These are phyloP conservation scores for Siniperca undulata DNA, from an alignment of 2,797 vertebrate genomes.

Conservation along the genomic window DNA sequence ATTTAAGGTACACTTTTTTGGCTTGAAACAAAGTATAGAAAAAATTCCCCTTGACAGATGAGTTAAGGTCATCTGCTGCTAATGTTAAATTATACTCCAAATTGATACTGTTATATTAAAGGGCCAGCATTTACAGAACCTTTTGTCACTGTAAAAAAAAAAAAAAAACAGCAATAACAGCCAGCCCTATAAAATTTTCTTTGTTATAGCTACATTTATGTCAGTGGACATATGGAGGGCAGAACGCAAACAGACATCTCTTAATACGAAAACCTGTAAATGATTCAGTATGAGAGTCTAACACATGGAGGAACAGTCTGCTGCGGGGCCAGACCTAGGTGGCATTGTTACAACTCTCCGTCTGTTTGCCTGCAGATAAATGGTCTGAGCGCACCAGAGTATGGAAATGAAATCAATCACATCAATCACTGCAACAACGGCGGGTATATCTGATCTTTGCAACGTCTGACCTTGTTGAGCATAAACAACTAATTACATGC, in stretches of 20 bases:
- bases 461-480: conserved; percentile 73
- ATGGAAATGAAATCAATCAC: conserved; percentile 67
- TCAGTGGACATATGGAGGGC: conserved; percentile 63
- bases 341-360: conserved; percentile 75
- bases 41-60: conserved; percentile 1
- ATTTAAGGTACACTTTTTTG: neutral
- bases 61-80: conserved; percentile 13
- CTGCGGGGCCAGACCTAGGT: conserved; percentile 68
- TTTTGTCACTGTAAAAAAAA: conserved; percentile 18
- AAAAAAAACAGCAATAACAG: neutral
- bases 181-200: conserved; percentile 6
- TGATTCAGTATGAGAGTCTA: conserved; percentile 68
- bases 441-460: conserved; percentile 59
- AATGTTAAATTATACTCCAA: conserved; percentile 9
- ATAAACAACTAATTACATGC: conserved; percentile 76
- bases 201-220: conserved; percentile 45
- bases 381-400: conserved; percentile 58
- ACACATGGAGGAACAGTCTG: conserved; percentile 80
- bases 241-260: conserved; percentile 71
- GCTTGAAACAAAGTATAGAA: neutral
- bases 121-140: neutral
- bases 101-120: conserved; percentile 26
- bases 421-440: conserved; percentile 50
- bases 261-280: conserved; percentile 72
- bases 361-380: conserved; percentile 74